Percentiles rank a stretch among this genome's conserved stretches.
These are phyloP conservation scores for Lycocorax pyrrhopterus DNA, from an alignment of 2,113 vertebrate species.

Conservation along the genomic window DNA sequence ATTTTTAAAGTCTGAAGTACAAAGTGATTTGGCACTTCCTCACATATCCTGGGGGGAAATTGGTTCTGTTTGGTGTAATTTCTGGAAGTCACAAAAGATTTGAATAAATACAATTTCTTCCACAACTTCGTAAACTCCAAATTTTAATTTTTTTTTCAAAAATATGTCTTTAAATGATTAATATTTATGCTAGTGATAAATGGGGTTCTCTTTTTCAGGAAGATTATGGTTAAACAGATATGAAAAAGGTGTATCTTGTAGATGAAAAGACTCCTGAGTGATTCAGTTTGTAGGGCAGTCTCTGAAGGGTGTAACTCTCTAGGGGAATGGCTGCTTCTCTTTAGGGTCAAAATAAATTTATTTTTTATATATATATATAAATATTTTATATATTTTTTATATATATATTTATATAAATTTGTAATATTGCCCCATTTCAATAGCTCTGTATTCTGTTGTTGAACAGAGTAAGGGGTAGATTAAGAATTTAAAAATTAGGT, in stretches of 20 bases:
- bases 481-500: background rate
- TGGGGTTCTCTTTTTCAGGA: background rate
- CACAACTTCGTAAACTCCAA: background rate
- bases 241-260: background rate
- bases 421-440: background rate
- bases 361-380: no score
- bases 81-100: background rate
- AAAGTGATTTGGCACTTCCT: constrained; percentile 49
- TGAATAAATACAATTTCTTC: background rate
- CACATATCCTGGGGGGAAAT: background rate
- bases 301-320: background rate
- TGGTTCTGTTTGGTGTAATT: background rate
- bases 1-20: constrained; percentile 45
- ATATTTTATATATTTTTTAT: no score
- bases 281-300: background rate
- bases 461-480: background rate
- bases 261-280: background rate
- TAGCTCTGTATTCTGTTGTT: background rate
- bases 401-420: no score
- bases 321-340: background rate
- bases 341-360: background rate
- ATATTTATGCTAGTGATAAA: background rate
- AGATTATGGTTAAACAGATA: background rate
- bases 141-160: background rate
- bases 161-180: background rate